Percentiles rank a stretch among this genome's conserved stretches.
Evolutionary conservation across 1,140 invertebrate genomes (phyloP).

Genomic region (Drosophila quadrilineata): DNA sequence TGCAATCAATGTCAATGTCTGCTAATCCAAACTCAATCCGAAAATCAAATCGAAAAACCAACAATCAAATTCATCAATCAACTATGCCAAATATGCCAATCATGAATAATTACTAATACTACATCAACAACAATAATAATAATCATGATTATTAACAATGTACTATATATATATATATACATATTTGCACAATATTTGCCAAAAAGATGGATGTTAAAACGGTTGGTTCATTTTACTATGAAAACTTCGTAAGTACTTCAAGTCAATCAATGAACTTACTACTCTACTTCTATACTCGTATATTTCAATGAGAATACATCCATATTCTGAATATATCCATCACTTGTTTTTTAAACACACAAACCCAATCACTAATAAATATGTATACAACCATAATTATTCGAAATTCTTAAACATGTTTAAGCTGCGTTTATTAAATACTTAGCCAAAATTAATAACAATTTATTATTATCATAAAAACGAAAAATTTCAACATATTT

Average conservation of each 20-base stretch:
- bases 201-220: constrained; percentile 94
- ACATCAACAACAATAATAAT: constrained; percentile 41
- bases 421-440: too few relatives aligned
- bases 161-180: constrained; percentile 25
- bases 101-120: constrained; percentile 42
- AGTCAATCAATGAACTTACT: constrained; percentile 30
- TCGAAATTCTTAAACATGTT: too few relatives aligned
- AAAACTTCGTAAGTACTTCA: constrained; percentile 93
- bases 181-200: constrained; percentile 56
- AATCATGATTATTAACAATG: too few relatives aligned
- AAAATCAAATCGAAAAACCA: constrained; percentile 19
- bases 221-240: constrained; percentile 95
- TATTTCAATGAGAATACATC: constrained; percentile 6
- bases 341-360: too few relatives aligned
- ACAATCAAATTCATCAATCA: constrained; percentile 46
- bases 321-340: too few relatives aligned
- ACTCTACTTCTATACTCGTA: constrained; percentile 20
- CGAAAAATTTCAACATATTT: too few relatives aligned
- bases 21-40: constrained; percentile 49
- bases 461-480: too few relatives aligned
- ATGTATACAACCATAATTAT: too few relatives aligned
- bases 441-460: too few relatives aligned
- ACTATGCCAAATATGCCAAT: constrained; percentile 32
- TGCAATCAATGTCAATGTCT: constrained; percentile 42
- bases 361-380: too few relatives aligned